These are phyloP conservation scores for Brachionus angularis DNA, from an alignment of 1,140 invertebrate genomes.

Conservation along the genomic window DNA sequence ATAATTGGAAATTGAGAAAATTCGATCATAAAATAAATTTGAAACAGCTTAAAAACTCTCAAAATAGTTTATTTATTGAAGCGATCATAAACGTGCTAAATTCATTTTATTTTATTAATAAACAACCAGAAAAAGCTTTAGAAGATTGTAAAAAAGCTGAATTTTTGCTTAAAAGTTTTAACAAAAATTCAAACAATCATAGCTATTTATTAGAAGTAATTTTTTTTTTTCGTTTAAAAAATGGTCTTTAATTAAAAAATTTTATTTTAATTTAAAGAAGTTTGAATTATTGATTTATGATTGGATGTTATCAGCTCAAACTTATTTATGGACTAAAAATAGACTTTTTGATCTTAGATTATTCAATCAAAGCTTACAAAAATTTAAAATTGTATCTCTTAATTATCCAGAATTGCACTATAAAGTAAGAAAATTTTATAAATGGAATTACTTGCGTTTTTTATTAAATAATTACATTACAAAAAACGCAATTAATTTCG, in stretches of 20 bases:
- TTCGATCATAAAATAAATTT: not conserved
- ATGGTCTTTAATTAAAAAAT: not conserved
- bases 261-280: conserved; percentile 9
- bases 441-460: not conserved
- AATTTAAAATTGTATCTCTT: too few relatives aligned
- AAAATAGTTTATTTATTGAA: not conserved
- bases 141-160: not conserved
- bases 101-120: not conserved
- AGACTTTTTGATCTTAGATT: not conserved
- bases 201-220: conserved; percentile 10
- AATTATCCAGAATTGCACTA: not conserved
- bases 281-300: conserved; percentile 35
- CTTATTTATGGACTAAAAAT: conserved; percentile 7
- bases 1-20: conserved; percentile 25
- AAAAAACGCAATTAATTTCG: too few relatives aligned
- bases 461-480: not conserved
- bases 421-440: not conserved
- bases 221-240: not conserved
- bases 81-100: not conserved
- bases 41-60: conserved; percentile 3
- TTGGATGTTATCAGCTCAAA: not conserved
- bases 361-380: conserved; percentile 12
- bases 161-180: not conserved
- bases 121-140: not conserved
- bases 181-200: not conserved